Base-by-base conservation (phyloP, 2,797 vertebrate species). In the Lacerta bilineata region DNA sequence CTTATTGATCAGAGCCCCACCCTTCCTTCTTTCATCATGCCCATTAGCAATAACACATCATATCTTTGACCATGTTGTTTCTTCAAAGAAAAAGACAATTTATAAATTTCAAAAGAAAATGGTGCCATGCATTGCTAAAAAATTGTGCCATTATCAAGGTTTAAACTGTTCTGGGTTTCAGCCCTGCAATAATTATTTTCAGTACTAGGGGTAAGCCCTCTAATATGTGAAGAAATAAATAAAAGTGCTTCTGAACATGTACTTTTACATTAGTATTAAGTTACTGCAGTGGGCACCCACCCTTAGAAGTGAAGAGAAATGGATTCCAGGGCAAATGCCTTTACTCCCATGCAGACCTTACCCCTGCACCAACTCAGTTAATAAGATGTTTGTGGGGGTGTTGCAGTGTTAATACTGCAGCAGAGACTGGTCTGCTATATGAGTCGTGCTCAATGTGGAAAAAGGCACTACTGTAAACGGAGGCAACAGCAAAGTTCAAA, bases 191-290 rank as follows among this genome's bases (percentile, higher is more conserved):
- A 80, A 69, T 86, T 43, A 5, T 78, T 86, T 68, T 79, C 66
- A 79, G 29, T 79, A 39, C 8, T 36, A 79, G 43, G 61, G 8
- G 7, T 50, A 18, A 86, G 18, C 33, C 36, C 23, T 61, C 43
- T 18, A 79, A 46, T n/a, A 86, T 66, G 10, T 86, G n/a, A 25
- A 33, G 41, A 50, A 86, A 77, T 11, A 39, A 36, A 76, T 83
- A 69, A 69, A 66, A n/a, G 5, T 59, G 39, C 9, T 77, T 84
- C 81, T 82, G 59, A 83, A 20, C 41, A 66, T 50, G 8, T 66
- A 39, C 17, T 15, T 88, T 69, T 88, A 64, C 29, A 59, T 69
- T 15, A 71, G 29, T 25, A 33, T 78, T 50, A 68, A 33, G 41
- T 66, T 4, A 8, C 61, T 64, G 61, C 61, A 64, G 61, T 77